Conservation (phyloP, 2,113 vertebrate genomes). For the Clinocottus analis region DNA sequence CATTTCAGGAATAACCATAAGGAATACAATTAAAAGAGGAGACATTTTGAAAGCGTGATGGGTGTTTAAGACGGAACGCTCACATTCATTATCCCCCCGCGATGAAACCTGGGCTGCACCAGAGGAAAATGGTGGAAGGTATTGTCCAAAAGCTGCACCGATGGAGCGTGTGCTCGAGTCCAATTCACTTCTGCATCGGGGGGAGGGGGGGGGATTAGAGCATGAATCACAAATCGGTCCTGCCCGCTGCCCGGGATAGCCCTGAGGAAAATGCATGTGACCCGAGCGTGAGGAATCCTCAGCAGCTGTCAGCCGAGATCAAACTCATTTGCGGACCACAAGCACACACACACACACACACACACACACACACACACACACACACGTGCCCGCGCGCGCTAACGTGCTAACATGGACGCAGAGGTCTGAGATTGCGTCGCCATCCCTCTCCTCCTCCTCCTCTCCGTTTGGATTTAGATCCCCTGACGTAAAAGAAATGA, state of each 20-base stretch:
- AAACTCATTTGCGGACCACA: conserved; percentile 78
- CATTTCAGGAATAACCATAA: background rate
- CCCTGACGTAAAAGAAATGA: conserved; percentile 4
- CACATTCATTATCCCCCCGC: conserved; percentile 22
- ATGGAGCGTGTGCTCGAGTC: conserved; percentile 55
- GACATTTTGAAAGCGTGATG: background rate
- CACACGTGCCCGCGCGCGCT: no score
- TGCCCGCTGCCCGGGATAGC: conserved; percentile 65
- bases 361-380: conserved; percentile 57
- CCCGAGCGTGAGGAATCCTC: conserved; percentile 76
- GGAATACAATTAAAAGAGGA: background rate
- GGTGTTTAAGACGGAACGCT: conserved; percentile 16
- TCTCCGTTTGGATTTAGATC: conserved; percentile 20
- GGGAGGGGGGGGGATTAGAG: no score
- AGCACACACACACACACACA: conserved; percentile 64
- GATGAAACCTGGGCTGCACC: conserved; percentile 22
- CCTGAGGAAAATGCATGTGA: conserved; percentile 74
- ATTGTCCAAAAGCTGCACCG: conserved; percentile 22
- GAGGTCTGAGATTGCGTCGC: conserved; percentile 47
- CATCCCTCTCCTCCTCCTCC: conserved; percentile 3
- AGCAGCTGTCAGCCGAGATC: conserved; percentile 79
- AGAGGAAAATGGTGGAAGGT: conserved; percentile 37
- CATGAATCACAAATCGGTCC: conserved; percentile 74
- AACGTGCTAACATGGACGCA: conserved; percentile 42
- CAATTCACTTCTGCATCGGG: no score